Conservation (phyloP, 2,113 vertebrate species). For the Narcine bancroftii region DNA sequence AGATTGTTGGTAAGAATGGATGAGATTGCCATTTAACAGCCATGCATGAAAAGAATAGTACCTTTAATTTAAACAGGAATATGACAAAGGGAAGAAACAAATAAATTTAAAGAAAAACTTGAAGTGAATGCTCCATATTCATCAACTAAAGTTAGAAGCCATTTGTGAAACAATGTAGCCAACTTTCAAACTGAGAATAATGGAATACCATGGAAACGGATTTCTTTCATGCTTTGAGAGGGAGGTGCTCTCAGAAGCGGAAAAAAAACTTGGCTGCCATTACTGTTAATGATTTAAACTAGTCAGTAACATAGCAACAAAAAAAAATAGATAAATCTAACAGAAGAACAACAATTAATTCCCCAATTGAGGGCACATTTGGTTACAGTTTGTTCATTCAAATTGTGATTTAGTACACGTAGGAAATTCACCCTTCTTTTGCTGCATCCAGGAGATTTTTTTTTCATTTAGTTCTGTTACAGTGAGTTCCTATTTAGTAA, state of each 20-base stretch:
- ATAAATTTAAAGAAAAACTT: neutral
- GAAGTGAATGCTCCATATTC: neutral
- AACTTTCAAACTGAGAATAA: neutral
- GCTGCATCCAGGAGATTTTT: neutral
- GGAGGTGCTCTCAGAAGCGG: neutral
- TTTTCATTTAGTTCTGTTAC: neutral
- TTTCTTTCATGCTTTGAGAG: conserved; percentile 14
- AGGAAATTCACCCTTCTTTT: neutral
- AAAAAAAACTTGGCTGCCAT: conserved; percentile 14
- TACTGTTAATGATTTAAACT: conserved; percentile 31
- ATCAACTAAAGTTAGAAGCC: conserved; percentile 16
- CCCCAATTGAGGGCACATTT: neutral
- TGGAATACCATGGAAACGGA: conserved; percentile 12
- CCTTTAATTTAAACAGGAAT: neutral
- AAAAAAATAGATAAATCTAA: conserved; percentile 35
- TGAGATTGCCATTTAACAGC: conserved; percentile 26
- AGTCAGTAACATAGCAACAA: conserved; percentile 33
- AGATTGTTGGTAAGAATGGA: neutral
- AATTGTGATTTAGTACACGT: conserved; percentile 14
- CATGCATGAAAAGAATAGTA: neutral
- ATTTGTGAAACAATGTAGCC: neutral
- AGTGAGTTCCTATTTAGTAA: neutral
- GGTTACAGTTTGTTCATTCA: neutral
- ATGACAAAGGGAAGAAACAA: neutral
- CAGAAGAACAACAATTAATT: conserved; percentile 26